Evolutionary conservation across 2,113 vertebrate species (phyloP).

Genomic region (Rhadina sibilatrix): DNA sequence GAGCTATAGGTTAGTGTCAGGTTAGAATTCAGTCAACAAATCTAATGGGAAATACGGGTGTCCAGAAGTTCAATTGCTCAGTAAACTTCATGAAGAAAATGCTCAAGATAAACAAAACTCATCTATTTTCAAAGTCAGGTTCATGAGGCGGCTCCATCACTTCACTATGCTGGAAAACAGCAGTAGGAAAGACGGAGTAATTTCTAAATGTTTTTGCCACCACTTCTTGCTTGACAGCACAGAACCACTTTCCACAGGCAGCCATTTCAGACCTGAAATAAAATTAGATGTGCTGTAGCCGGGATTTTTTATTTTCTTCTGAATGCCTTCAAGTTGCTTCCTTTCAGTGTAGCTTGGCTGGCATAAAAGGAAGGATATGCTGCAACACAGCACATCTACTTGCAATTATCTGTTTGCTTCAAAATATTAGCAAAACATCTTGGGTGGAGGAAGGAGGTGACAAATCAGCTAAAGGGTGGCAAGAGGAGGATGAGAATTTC

Average conservation of each 20-base stretch:
- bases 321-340: background rate
- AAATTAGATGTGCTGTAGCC: background rate
- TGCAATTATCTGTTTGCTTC: slow-evolving; percentile 3
- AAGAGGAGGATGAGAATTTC: slow-evolving; percentile 30
- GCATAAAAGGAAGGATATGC: slow-evolving; percentile 37
- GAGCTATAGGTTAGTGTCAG: background rate
- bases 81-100: background rate
- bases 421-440: background rate
- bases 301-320: background rate
- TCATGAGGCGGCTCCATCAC: fast-evolving
- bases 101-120: background rate
- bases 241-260: background rate
- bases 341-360: background rate
- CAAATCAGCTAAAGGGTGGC: background rate
- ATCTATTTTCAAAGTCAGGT: background rate
- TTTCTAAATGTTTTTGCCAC: background rate
- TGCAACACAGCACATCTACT: background rate
- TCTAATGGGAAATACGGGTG: background rate
- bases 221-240: background rate
- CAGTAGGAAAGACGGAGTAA: background rate
- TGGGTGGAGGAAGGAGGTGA: background rate
- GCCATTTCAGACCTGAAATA: background rate
- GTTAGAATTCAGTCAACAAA: background rate
- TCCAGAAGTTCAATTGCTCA: background rate
- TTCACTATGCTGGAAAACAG: background rate